These are phyloP conservation scores for Stylophora pistillata DNA, from an alignment of 64 coral and sea anemone species.

Conservation along the genomic window DNA sequence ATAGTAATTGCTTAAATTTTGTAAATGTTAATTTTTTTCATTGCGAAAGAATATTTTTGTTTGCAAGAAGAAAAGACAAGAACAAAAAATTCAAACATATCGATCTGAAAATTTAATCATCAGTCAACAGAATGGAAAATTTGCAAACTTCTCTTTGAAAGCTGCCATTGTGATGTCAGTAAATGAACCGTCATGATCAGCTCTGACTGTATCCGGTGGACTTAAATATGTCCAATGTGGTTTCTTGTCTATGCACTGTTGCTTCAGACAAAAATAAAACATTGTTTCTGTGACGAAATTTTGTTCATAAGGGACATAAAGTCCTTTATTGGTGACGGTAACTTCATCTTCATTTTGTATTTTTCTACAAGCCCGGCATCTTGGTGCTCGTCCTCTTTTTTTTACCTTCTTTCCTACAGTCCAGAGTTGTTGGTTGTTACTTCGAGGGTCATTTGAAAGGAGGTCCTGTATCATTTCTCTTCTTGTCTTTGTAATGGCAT, in stretches of 20 bases:
- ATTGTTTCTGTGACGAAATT: constrained; percentile 17
- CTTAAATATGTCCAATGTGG: no score
- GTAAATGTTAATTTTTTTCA: no score
- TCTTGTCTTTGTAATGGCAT: background rate
- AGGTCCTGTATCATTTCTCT: constrained; percentile 23
- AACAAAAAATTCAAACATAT: no score
- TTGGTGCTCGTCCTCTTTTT: constrained; percentile 32
- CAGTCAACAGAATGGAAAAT: no score
- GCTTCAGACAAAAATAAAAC: constrained; percentile 24
- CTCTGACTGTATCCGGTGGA: no score
- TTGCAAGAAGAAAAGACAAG: no score
- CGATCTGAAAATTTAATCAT: no score
- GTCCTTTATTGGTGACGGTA: background rate
- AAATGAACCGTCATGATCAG: no score
- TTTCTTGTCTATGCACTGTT: background rate
- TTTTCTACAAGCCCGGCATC: constrained; percentile 28
- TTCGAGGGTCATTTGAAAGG: constrained; percentile 8
- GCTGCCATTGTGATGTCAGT: no score
- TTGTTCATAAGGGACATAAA: constrained; percentile 15
- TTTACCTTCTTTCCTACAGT: constrained; percentile 21
- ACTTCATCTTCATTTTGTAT: constrained; percentile 2
- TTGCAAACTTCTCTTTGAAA: no score
- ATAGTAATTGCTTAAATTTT: no score
- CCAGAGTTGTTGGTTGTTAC: constrained; percentile 30
- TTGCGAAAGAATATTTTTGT: no score